Evolutionary conservation across 2,113 vertebrate genomes (phyloP).

Genomic region (Hippocampus barbouri): DNA sequence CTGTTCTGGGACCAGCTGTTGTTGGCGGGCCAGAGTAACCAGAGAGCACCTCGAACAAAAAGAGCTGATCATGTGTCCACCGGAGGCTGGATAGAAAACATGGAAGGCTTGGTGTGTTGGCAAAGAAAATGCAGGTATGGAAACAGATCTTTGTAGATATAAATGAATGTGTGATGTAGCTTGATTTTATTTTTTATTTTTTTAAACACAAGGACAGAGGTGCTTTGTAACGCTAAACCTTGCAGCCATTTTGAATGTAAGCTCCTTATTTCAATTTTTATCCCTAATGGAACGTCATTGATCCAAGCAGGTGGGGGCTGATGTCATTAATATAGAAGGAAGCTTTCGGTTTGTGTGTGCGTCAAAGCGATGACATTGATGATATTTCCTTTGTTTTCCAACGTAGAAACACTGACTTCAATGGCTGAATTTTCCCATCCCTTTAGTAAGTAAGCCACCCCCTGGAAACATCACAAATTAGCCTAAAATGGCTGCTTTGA

Average conservation of each 20-base stretch:
- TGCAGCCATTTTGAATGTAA: background rate
- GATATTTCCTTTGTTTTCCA: background rate
- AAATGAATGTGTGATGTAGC: background rate
- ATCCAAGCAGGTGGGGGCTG: background rate
- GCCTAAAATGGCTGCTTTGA: background rate
- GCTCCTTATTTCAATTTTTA: background rate
- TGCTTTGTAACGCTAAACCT: background rate
- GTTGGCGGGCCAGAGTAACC: slow-evolving; percentile 37
- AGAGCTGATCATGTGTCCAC: slow-evolving; percentile 54
- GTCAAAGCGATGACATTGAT: too few relatives aligned
- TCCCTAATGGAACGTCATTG: background rate
- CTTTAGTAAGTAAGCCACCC: too few relatives aligned
- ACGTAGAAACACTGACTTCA: background rate
- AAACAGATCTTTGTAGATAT: background rate
- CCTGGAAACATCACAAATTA: background rate
- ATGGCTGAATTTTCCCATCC: too few relatives aligned
- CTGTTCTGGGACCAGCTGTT: slow-evolving; percentile 17
- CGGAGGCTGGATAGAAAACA: slow-evolving; percentile 21
- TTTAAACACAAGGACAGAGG: background rate
- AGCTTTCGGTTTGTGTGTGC: background rate
- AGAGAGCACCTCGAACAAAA: slow-evolving; percentile 51
- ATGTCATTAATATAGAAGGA: too few relatives aligned
- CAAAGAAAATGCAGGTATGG: background rate
- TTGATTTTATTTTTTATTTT: background rate
- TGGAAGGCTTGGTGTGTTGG: slow-evolving; percentile 12